Evolutionary conservation across 1,140 invertebrate genomes (phyloP), one percentile per base, ranked within the genome.

Genomic region (Procambarus virginalis): DNA sequence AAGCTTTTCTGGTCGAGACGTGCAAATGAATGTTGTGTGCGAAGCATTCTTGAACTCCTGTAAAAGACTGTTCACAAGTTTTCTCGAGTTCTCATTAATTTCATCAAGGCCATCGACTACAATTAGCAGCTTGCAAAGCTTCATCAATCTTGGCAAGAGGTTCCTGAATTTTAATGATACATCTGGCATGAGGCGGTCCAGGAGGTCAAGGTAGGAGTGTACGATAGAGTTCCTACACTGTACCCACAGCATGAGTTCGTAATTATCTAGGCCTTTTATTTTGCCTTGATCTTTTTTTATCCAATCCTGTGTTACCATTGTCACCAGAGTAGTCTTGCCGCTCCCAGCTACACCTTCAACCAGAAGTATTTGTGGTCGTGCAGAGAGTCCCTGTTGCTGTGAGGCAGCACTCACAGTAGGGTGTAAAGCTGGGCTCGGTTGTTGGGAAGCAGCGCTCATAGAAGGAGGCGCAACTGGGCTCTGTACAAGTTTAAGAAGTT

Each of bases 1-100:
- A 3, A 84, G 34, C 46, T n/a, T 68, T 49, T 84, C 82, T 46
- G 82, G 82, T 14, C 82, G n/a, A 12, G 60, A 68, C 4, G 82
- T 84, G 55, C 82, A 84, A 14, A 84, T 14, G 3, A 84, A 45
- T 2, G 64, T 75, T 14, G 48, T 70, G 22, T 45, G 14, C 34
- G 64, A 75, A 75, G 70, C 9, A 8, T 12, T 17, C 20, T 8
- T 8, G 6, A n/a, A n/a, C n/a, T n/a, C n/a, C n/a, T n/a, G n/a
- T n/a, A n/a, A n/a, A n/a, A n/a, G n/a, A n/a, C n/a, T n/a, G n/a
- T n/a, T n/a, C n/a, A n/a, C n/a, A n/a, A n/a, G n/a, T n/a, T n/a
- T n/a, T n/a, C n/a, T n/a, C n/a, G n/a, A n/a, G n/a, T n/a, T n/a
- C n/a, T n/a, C n/a, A n/a, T n/a, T n/a, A n/a, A n/a, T n/a, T n/a